Percentiles rank a stretch among this genome's conserved stretches.
These are phyloP conservation scores for Corythaeola cristata DNA, from an alignment of 2,113 vertebrate genomes.

Conservation along the genomic window DNA sequence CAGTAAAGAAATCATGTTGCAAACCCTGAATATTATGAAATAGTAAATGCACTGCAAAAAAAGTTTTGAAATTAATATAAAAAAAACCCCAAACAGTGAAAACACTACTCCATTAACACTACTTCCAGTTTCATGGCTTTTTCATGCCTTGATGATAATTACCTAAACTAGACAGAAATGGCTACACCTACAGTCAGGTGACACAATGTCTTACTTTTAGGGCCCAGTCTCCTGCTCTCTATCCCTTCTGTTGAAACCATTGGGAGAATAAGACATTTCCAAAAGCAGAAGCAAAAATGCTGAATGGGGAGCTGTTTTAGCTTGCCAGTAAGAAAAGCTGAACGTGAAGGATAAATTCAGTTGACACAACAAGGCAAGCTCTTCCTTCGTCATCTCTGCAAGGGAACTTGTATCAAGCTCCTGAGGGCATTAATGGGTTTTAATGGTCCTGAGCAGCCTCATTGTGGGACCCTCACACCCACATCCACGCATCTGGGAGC, in stretches of 20 bases:
- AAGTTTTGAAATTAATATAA: too few relatives aligned
- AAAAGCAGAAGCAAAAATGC: neutral
- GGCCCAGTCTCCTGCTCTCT: neutral
- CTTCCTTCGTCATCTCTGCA: neutral
- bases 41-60: neutral
- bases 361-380: neutral
- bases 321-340: neutral
- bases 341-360: neutral
- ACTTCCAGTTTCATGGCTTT: neutral
- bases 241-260: neutral
- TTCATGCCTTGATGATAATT: neutral
- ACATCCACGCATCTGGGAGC: rapidly evolving
- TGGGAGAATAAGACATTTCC: neutral
- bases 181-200: neutral
- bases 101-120: neutral
- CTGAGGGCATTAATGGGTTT: neutral
- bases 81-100: neutral
- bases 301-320: neutral
- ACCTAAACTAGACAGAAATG: neutral
- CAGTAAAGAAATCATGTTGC: neutral
- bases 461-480: neutral
- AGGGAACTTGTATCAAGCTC: neutral
- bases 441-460: neutral
- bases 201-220: neutral
- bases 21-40: neutral